Evolutionary conservation across 2,113 vertebrate species (phyloP), one percentile per base, ranked within the genome.

Genomic region (Natator depressus): DNA sequence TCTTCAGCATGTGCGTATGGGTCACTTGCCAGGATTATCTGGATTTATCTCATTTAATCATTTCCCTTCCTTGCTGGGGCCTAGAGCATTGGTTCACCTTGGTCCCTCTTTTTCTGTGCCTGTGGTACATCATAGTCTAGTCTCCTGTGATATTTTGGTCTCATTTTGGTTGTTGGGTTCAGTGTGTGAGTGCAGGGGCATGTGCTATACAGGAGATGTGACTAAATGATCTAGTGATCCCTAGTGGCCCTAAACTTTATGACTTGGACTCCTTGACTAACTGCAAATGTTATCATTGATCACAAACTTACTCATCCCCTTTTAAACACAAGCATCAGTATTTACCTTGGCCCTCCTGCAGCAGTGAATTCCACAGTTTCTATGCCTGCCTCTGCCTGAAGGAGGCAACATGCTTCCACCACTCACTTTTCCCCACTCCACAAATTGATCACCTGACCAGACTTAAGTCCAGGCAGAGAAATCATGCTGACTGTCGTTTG

Each of bases 291-390:
- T 69, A 69, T n/a, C 31, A 69, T n/a, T 0, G 10, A 29, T 86
- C 55, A 82, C 69, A 57, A 51, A 57, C 25, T 10, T 0, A 65
- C n/a, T 38, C 0, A 4, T 47, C 24, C 31, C 50, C 3, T 46
- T 93, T 90, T 59, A 80, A 54, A 22, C 1, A n/a, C 35, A 69
- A 85, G 11, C 1, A 2, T 4, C 54, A 80, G 10, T 84, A n/a
- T 94, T 65, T 87, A 82, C 54, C 47, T 91, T 31, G 55, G 49
- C 31, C 12, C 2, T 1, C 35, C 47, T 91, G 9, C n/a, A 42
- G 38, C 35, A 75, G 11, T 25, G 38, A 76, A 46, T 46, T 76
- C 38, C 42, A 76, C 42, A 14, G 38, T 38, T 13, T 46, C 72
- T 42, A 42, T 38, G 38, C 9, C 72, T 42, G 22, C n/a, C 38